These are phyloP conservation scores for Prostheceraeus crozeri DNA, from an alignment of 2,888 invertebrate genomes.

Conservation along the genomic window DNA sequence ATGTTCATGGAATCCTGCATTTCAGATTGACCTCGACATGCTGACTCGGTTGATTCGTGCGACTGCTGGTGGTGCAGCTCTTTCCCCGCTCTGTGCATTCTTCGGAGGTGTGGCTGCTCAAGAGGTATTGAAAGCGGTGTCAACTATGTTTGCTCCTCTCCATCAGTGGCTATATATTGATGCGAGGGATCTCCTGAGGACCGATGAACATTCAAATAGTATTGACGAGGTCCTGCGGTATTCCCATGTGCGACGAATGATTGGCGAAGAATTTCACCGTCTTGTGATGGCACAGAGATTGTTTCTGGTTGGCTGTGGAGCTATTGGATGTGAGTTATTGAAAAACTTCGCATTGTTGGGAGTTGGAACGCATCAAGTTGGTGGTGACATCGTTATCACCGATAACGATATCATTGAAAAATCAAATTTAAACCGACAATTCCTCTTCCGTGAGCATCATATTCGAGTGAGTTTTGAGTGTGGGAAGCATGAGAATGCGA, in stretches of 20 bases:
- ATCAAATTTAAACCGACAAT: slow-evolving; percentile 57
- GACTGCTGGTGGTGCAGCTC: slow-evolving; percentile 48
- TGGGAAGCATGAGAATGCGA: too few relatives aligned
- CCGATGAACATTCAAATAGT: too few relatives aligned
- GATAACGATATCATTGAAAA: slow-evolving; percentile 58
- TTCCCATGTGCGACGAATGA: too few relatives aligned
- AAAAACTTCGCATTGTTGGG: slow-evolving; percentile 57
- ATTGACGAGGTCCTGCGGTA: slow-evolving; percentile 33
- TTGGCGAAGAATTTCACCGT: too few relatives aligned
- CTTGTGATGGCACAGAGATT: too few relatives aligned
- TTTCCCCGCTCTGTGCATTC: slow-evolving; percentile 53
- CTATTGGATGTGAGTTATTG: slow-evolving; percentile 58
- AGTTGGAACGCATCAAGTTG: slow-evolving; percentile 42
- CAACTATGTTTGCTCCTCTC: slow-evolving; percentile 57
- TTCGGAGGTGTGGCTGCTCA: slow-evolving; percentile 57
- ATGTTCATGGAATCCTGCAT: too few relatives aligned
- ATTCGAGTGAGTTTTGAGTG: too few relatives aligned
- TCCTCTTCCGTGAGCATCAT: slow-evolving; percentile 55
- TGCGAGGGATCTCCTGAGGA: slow-evolving; percentile 43
- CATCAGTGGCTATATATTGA: slow-evolving; percentile 56
- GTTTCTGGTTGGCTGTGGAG: slow-evolving; percentile 58
- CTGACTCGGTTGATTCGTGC: too few relatives aligned
- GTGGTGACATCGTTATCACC: slow-evolving; percentile 46
- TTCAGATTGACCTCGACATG: too few relatives aligned
- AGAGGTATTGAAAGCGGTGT: slow-evolving; percentile 56